Conservation (phyloP, 2,888 invertebrate species). For the Neria commutata region DNA sequence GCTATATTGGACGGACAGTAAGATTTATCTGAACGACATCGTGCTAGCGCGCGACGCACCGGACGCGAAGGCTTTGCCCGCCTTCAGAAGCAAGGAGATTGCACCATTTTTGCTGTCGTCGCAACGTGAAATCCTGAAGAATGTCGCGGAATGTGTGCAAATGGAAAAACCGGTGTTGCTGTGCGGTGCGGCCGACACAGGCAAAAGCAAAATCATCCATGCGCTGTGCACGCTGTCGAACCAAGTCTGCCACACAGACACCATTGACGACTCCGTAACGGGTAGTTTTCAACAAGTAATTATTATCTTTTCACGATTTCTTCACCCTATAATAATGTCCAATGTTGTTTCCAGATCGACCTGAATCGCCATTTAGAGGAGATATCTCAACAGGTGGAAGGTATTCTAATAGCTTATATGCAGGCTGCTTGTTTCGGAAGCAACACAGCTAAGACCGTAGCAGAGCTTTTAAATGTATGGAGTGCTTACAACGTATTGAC, state of each 20-base stretch:
- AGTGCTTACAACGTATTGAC: constrained; percentile 46
- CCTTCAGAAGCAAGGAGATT: constrained; percentile 47
- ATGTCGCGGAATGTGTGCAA: constrained; percentile 82
- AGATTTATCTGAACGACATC: constrained; percentile 72
- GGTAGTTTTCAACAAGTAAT: constrained; percentile 95
- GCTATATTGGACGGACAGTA: constrained; percentile 66
- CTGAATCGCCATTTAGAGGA: constrained; percentile 71
- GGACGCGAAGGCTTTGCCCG: constrained; percentile 39
- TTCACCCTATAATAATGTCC: neutral
- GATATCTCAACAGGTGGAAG: constrained; percentile 61
- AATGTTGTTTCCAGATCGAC: constrained; percentile 49
- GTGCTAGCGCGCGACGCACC: constrained; percentile 60
- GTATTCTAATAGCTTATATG: constrained; percentile 39
- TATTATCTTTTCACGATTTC: neutral
- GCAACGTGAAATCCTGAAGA: constrained; percentile 75
- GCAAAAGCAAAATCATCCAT: constrained; percentile 61
- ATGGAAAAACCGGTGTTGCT: constrained; percentile 90
- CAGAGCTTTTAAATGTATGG: constrained; percentile 47
- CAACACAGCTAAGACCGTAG: constrained; percentile 23
- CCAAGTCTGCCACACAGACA: constrained; percentile 55
- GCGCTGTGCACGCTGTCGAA: constrained; percentile 56
- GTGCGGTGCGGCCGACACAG: constrained; percentile 59
- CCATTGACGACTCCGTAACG: constrained; percentile 61
- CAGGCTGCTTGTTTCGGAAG: constrained; percentile 43
- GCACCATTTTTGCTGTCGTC: constrained; percentile 64